Base-by-base conservation (phyloP, 2,797 vertebrate species). In the Setipinna tenuifilis region DNA sequence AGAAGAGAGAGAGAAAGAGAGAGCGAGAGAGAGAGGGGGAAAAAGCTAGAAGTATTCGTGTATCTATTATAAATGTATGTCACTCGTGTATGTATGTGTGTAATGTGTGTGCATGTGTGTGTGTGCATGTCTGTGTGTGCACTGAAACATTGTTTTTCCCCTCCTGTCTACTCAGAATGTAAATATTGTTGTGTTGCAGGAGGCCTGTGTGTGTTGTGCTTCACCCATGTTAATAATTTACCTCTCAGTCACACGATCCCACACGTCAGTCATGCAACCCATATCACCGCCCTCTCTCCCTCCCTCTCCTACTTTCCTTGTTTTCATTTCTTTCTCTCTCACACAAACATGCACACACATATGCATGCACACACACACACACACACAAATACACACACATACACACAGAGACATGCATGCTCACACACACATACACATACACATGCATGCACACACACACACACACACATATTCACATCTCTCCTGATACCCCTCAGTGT, bases 401-500 rank as follows among this genome's bases (percentile, higher is more conserved):
- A 71, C 85, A 85, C 7, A 46, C 48, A 58, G 5, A 81, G 54
- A 62, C 14, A 2, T 10, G 12, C 19, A 31, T 6, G 23, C 54
- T 17, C 80, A 21, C 46, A 81, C 54, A 78, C 59, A 84, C 48
- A 85, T 78, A 85, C 83, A 82, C 82, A 86, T 7, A 54, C 57
- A 83, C 25, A 41, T 25, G 14, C 68, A 41, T 11, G 28, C 31
- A 21, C 68, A 44, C 17, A 44, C 71, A 78, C 71, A 44, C 31
- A 78, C 71, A 21, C 71, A 44, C 71, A 44, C 35, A 78, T 31
- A 78, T 11, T 31, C 68, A 87, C 85, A 0, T 0, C 89, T 92
- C 92, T 84, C 82, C 91, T 95, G 95, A 94, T 94, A 95, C 94
- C 93, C 90, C 90, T 84, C 90, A 91, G 93, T 82, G 88, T 96